Evolutionary conservation across 2,888 invertebrate genomes (phyloP), one percentile per base, ranked within the genome.

Genomic region (Trichogramma dendrolimi): DNA sequence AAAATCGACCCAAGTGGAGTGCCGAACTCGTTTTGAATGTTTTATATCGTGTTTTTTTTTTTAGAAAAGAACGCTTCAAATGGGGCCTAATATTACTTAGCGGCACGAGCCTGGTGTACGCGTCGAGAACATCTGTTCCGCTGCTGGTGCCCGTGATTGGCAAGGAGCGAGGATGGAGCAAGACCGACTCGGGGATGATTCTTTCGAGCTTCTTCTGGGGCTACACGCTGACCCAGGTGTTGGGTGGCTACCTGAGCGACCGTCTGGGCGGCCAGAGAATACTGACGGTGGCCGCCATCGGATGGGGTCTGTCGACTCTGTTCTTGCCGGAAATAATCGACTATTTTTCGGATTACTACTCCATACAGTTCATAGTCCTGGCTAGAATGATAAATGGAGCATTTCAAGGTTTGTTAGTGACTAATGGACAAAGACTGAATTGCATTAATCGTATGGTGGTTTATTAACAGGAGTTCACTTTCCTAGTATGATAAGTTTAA

Each of bases 171-270:
- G 82, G 83, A 60, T 89, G 88, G 88, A 85, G 83, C 70, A 88
- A 87, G 79, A 84, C 85, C 27, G 85, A 88, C 68, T 84, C 86
- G 4, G 89, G 88, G n/a, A 84, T 85, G 1, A 84, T 88, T 55
- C 76, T 89, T 40, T 87, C 87, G 38, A 85, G 87, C 39, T 89
- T 89, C 73, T 89, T 89, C 73, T 89, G 89, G 88, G 89, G 89
- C 54, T 89, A 89, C 71, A 86, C 86, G 0, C 74, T 87, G 65
- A 89, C 88, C 0, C 85, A 85, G 75, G 81, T 82, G 14, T 74
- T 82, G 55, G 84, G 84, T 53, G 85, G 85, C 41, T 84, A 84
- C 69, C 76, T 84, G 42, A 84, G 84, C 66, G 85, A 85, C 73
- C 80, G 82, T 56, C 81, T 86, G 60, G 88, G 88, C 43, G 88